Conservation (phyloP, 1,140 invertebrate species). For the Bemisia tabaci region DNA sequence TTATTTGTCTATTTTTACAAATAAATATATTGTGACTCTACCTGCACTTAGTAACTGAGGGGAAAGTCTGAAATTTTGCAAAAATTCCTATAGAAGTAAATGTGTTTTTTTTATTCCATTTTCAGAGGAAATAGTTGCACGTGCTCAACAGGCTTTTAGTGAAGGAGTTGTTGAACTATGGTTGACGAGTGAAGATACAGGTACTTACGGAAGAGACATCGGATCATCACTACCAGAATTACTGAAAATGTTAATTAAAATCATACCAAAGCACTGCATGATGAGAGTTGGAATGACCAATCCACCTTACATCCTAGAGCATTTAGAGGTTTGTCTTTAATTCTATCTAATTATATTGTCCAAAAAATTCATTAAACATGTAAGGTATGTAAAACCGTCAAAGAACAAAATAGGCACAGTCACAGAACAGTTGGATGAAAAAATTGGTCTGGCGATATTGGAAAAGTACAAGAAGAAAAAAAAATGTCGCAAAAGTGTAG, state of each 20-base stretch:
- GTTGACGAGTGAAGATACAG: constrained; percentile 96
- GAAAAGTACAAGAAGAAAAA: no score
- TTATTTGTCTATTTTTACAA: no score
- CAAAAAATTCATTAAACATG: no score
- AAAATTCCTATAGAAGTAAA: neutral
- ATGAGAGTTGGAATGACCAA: constrained; percentile 92
- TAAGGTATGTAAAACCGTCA: no score
- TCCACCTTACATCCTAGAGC: constrained; percentile 93
- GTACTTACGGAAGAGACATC: constrained; percentile 92
- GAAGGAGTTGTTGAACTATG: constrained; percentile 97
- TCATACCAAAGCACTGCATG: constrained; percentile 82
- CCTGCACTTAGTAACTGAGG: neutral
- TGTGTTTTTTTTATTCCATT: constrained; percentile 4
- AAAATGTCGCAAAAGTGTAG: no score
- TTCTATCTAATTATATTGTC: neutral
- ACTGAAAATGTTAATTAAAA: constrained; percentile 70
- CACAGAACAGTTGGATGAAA: no score
- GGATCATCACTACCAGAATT: constrained; percentile 75
- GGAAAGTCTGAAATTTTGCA: no score
- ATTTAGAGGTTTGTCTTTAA: constrained; percentile 47
- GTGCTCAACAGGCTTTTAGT: constrained; percentile 68
- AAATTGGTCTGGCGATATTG: no score
- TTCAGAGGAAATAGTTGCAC: constrained; percentile 57
- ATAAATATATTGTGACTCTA: no score
- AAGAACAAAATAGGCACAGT: no score